A percentile compares a stretch with the other conserved stretches of the same genome.
These are phyloP conservation scores for Mnemiopsis leidyi DNA, from an alignment of 37 sponge, comb jelly and placozoan species.

Conservation along the genomic window DNA sequence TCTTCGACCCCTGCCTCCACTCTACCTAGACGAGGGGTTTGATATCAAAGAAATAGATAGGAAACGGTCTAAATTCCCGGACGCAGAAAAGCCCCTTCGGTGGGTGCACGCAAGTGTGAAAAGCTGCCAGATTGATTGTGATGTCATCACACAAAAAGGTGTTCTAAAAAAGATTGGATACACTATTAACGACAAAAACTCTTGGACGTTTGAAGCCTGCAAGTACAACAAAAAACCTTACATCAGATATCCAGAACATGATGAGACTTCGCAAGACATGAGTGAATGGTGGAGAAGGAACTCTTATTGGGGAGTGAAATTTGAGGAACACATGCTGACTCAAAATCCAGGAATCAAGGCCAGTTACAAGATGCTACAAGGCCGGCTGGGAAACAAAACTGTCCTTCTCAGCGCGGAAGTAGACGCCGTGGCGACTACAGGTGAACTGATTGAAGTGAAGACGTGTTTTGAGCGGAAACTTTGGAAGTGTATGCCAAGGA, in stretches of 20 bases:
- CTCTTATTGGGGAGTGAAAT: constrained; percentile 1
- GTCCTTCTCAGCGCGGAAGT: not conserved
- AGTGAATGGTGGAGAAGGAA: not conserved
- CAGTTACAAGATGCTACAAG: not conserved
- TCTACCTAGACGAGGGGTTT: not conserved
- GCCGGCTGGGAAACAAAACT: not conserved
- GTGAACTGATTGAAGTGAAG: not conserved
- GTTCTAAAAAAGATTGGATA: not conserved
- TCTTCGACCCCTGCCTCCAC: not conserved
- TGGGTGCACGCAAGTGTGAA: not conserved
- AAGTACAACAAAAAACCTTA: not conserved
- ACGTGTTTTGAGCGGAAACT: not conserved
- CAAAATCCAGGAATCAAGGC: not conserved
- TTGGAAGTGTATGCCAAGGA: not conserved
- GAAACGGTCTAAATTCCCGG: not conserved
- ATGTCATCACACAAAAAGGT: not conserved
- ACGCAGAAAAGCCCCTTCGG: not conserved
- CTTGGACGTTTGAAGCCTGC: constrained; percentile 16
- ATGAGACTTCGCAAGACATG: not conserved
- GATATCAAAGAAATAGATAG: not conserved
- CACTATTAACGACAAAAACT: not conserved
- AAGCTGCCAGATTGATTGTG: not conserved
- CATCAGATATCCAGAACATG: not conserved
- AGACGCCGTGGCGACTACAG: not conserved
- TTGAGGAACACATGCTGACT: not conserved